Base-by-base conservation (phyloP, 2,797 vertebrate genomes). In the Echiichthys vipera region DNA sequence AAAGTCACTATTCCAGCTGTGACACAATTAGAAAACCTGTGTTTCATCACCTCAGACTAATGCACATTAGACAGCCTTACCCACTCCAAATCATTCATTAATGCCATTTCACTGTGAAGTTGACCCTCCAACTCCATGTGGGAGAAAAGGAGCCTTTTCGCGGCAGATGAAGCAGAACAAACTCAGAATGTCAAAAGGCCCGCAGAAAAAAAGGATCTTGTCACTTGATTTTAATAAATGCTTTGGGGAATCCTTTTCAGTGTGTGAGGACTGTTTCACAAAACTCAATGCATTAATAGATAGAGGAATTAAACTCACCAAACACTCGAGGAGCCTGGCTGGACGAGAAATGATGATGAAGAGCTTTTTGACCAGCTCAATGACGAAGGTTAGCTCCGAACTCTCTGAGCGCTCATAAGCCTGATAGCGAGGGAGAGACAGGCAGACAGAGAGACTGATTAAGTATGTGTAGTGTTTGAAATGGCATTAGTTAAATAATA, bases 301-400 rank as follows among this genome's bases (percentile, higher is more conserved):
- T 2, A 4, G 49, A 18, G 1, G 7, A 36, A 25, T 7, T 0
- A 18, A 72, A 90, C 96, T 95, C 84, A 97, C 97, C 96, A 98
- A 89, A 84, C 97, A 97, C 88, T 98, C 97, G 10, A 98, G 94
- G 51, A 98, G 95, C 65, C 97, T 93, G 2, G 97, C 97, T 0
- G 97, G 97, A 53, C 97, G 95, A 12, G 97, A 97, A 84, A 98
- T 97, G 93, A 98, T 96, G 85, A 98, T 97, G 71, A 98, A 96
- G 46, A 98, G 93, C 56, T 96, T 96, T 92, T 98, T 98, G 87
- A 97, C 96, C 81, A 98, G 91, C 85, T 98, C 96, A 0, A 95
- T 96, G 88, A 98, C 93, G 10, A 98, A 98, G 77, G 96, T 95
- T 79, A 98, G 91, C 88, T 98, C 96, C 2, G 96, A 92, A 50